Evolutionary conservation across 2,888 invertebrate species (phyloP), one percentile per base, ranked within the genome.

Genomic region (Morpho achilles): DNA sequence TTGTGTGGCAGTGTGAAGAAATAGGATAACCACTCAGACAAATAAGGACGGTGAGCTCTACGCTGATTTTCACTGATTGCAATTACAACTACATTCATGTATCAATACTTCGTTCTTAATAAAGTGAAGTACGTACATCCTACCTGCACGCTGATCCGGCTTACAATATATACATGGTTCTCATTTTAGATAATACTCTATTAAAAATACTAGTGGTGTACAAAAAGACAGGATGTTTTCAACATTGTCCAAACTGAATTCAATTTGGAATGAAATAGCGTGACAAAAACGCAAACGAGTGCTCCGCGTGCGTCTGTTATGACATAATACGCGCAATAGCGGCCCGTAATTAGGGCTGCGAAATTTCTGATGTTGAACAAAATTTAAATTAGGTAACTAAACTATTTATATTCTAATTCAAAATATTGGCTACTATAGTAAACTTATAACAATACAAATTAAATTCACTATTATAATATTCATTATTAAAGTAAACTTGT

Each of bases 291-390:
- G 69, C 73, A 70, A 74, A 67, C 75, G 77, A 79, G 76, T 78
- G 73, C 75, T 68, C 79, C 77, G 82, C 81, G 87, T 82, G 77
- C 79, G 77, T 79, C 77, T 90, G 90, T 90, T 90, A 90, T 90
- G 90, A 90, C 90, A 90, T 88, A 87, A 90, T 89, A 79, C 86
- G 82, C 87, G 90, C 86, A 88, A 89, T 82, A 78, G 74, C 82
- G 79, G 78, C 83, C 84, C 84, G 52, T 48, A 42, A 42, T 48
- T 47, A 54, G 54, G 54, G 54, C 23, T 54, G 48, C 7, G 32
- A 32, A 32, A 32, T 32, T 32, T 32, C 5, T 5, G 5, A 32
- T 32, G 32, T 32, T 32, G 32, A 32, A 5, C 32, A 32, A 32
- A 3, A 32, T 32, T 32, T 32, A 32, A 32, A 32, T 32, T 2